These are phyloP conservation scores for Drosophila arawakana DNA, from an alignment of 1,140 invertebrate genomes.

Conservation along the genomic window DNA sequence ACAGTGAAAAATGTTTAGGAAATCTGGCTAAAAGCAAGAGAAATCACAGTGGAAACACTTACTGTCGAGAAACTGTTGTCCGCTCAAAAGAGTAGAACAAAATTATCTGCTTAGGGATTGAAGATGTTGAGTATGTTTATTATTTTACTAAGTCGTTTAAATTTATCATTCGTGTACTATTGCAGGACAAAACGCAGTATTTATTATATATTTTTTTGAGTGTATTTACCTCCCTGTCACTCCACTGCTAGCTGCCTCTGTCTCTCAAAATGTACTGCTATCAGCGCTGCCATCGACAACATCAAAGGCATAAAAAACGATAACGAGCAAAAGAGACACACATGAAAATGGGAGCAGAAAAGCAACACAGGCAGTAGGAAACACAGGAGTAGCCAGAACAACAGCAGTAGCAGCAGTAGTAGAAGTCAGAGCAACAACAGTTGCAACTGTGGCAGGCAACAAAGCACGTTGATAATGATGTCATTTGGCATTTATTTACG, in stretches of 20 bases:
- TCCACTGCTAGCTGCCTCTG: background rate
- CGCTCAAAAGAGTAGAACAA: no score
- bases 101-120: no score
- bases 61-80: no score
- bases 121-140: no score
- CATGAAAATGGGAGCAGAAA: conserved; percentile 64
- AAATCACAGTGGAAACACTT: no score
- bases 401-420: background rate
- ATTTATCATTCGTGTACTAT: no score
- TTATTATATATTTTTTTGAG: no score
- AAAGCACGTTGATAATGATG: conserved; percentile 81
- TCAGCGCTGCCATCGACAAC: conserved; percentile 75
- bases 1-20: no score
- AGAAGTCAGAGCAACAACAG: background rate
- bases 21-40: no score
- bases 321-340: conserved; percentile 73
- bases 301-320: conserved; percentile 74
- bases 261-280: conserved; percentile 26
- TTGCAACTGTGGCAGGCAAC: conserved; percentile 20
- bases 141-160: no score
- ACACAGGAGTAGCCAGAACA: background rate
- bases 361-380: background rate
- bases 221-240: conserved; percentile 9
- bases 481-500: conserved; percentile 84
- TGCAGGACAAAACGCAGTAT: no score